Base-by-base conservation (phyloP, 1,140 invertebrate genomes). In the Drosophila persimilis region DNA sequence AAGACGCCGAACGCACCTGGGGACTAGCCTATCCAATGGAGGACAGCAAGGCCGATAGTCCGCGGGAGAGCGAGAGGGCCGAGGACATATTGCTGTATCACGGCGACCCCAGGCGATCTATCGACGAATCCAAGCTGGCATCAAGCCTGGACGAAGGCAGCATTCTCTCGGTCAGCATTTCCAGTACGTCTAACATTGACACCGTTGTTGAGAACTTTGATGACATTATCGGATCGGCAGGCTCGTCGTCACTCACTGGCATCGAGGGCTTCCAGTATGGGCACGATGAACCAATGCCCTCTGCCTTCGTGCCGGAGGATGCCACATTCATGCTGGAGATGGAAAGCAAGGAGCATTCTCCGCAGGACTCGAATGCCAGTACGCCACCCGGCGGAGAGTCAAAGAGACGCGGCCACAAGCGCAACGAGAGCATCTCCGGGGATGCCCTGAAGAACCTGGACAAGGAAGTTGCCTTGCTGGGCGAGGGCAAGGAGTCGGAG, bases 141-240 rank as follows among this genome's bases (percentile, higher is more conserved):
- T 93, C 93, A 0, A 94, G 93, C 79, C 57, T 94, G 29, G 93
- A 94, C 59, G 93, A 94, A 24, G 93, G 92, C 3, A 94, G 93
- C 54, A 90, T 93, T 13, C 73, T 93, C 6, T 93, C 93, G 29
- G 90, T 93, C 20, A 93, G 93, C 78, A 84, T 93, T 61, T 94
- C 93, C 2, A 94, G 93, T 73, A 92, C 92, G n/a, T 94, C 93
- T 15, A 92, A 92, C 43, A 90, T 93, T 44, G 90, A 91, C 54
- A 94, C 94, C 24, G 93, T 94, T 17, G 92, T 94, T 29, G 93
- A 94, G 79, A 92, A 93, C 67, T 90, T 91, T 51, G 93, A 93
- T 9, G 92, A 91, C 48, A 89, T 92, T 55, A 92, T 93, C 24
- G 93, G 93, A 41, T 93, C 93, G n/a, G 86, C 92, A 4, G 93